Base-by-base conservation (phyloP, 2,113 vertebrate species). In the Accipiter cooperii region DNA sequence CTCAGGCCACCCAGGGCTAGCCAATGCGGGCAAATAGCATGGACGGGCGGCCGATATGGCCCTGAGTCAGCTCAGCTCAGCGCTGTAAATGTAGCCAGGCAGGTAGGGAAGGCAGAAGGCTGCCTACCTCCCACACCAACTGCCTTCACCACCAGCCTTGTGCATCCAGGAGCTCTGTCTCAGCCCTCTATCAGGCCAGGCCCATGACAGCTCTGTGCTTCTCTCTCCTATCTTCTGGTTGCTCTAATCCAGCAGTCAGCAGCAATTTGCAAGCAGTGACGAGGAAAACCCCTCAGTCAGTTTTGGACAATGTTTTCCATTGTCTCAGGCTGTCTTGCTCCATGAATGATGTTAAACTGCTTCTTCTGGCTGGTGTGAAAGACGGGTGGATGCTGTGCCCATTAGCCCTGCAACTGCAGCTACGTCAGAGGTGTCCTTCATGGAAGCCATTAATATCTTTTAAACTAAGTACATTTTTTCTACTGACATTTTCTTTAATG, bases 341-440 rank as follows among this genome's bases (percentile, higher is more conserved):
- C 58, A 57, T 33, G 63, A 80, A 57, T 25, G 2, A 28, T 7
- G 25, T 51, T 77, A 24, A 95, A 84, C 16, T 80, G 44, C 65
- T 86, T 38, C 58, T 46, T 60, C 34, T 76, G 77, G 22, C 18
- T 58, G 60, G 13, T 47, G 10, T 60, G 20, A 38, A 74, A 71
- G 17, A n/a, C 0, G 0, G 17, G 36, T n/a, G n/a, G 60, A 26
- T n/a, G 6, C 31, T 34, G 25, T 51, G 65, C 49, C 84, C 63
- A 1, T 10, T 66, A 85, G 49, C 40, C 16, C n/a, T 74, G 54
- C 40, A 83, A 31, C 54, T 33, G 63, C 0, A 0, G 44, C 42
- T 61, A 17, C 58, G 34, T 46, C 64, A 74, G 64, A 74, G 42
- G 11, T 21, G 17, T 6, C 3, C 28, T 33, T 89, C 29, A 7